Evolutionary conservation across 2,797 vertebrate species (phyloP), one percentile per base, ranked within the genome.

Genomic region (Oryzias dopingdopingensis): DNA sequence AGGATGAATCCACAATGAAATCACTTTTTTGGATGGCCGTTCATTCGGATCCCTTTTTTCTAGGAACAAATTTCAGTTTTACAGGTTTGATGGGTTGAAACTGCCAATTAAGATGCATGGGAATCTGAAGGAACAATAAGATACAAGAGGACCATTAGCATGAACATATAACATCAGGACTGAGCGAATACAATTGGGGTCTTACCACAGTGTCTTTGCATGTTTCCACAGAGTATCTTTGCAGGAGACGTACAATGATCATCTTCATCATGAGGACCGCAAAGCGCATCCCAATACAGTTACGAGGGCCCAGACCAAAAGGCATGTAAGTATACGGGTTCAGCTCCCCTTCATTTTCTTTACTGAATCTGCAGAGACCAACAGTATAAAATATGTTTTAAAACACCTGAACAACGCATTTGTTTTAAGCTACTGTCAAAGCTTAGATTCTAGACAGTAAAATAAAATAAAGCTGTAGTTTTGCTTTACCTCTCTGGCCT

Each of bases 201-300:
- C 55, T 89, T 69, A 95, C 92, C 81, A 79, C 23, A 0, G 92
- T 95, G 18, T 95, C 92, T 58, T 88, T 83, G 85, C 93, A 94
- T 0, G 88, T 83, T 53, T 89, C 85, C 64, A 95, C 48, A 24
- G 74, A 88, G 86, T 95, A 94, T 10, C 54, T 70, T 73, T 94
- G 92, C 65, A 95, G 49, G 0, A 95, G 42, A 44, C 77, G 55
- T 4, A 47, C 0, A 0, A 93, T 2, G 0, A 89, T 65, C 2
- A 88, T 59, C 77, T 95, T 95, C 59, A 94, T 67, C n/a, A 50
- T 71, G 14, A 95, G 79, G 44, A 94, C 15, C 0, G 91, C 93
- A 60, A 93, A 96, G 8, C 93, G 84, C 92, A 94, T 92, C 52
- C 93, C 93, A 0, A 95, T 24, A 64, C 94, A 95, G 82, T 96